Evolutionary conservation across 1,140 invertebrate genomes (phyloP), one percentile per base, ranked within the genome.

Genomic region (Heliconius congener): DNA sequence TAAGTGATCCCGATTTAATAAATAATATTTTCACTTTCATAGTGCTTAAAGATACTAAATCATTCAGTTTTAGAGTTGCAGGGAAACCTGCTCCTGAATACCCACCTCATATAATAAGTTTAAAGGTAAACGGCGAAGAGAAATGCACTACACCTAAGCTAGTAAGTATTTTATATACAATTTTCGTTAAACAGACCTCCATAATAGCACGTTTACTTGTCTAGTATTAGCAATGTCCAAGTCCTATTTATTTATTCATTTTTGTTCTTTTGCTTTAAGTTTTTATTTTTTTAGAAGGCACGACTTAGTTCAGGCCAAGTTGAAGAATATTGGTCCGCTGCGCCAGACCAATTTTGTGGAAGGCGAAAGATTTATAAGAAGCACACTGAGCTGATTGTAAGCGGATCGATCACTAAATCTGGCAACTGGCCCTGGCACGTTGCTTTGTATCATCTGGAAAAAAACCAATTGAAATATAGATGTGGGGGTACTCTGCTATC

Each of bases 351-450:
- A 9, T 78, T 71, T 46, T 93, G 91, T 79, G 92, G 92, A 16
- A 85, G 88, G 77, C 82, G 85, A 1, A 88, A 86, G 76, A 80
- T 91, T 0, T 66, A 78, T 30, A 75, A 66, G 71, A 72, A 80
- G 0, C 83, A 88, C 55, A 91, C 86, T 9, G 86, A 90, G 66
- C 80, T 92, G 27, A 89, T 91, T 23, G 85, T 88, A 6, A 87
- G 85, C 18, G 88, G 87, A 37, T 73, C 81, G n/a, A 19, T 79
- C 0, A 89, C 90, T 1, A 86, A 85, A 5, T 95, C 96, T 8
- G 97, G 97, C 1, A 97, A 98, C 82, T 98, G 97, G 97, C 98
- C 98, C 1, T 98, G 97, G 97, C 96, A 98, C 86, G 96, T 96
- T 2, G 96, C 97, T 16, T 94, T 98, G 1, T 97, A 97, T 82